phyloP scores from a whole-genome alignment of 2,113 vertebrate species.

The Psilopogon haemacephalus region DNA sequence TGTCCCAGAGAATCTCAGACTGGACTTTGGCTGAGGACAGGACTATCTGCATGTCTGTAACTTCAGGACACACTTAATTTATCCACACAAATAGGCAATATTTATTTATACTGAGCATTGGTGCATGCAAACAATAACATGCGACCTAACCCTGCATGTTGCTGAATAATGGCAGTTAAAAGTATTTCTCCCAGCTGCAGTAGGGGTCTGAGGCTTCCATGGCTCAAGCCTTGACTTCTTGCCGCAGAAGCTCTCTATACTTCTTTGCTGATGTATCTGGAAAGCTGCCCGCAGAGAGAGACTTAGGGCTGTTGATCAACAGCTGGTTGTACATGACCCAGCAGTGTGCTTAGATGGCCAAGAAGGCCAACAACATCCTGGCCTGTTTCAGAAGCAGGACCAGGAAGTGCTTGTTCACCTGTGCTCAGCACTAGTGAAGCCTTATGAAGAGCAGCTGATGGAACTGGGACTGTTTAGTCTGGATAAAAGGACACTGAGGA shows the following conservation, averaged over 20 bases:
- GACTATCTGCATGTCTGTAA: rapidly evolving
- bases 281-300: too few species aligned
- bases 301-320: too few species aligned
- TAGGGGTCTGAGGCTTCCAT: not conserved
- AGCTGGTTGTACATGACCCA: too few species aligned
- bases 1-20: not conserved
- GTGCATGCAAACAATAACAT: not conserved
- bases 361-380: too few species aligned
- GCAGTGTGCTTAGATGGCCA: too few species aligned
- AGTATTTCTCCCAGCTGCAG: not conserved
- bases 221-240: not conserved
- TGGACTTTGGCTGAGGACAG: not conserved
- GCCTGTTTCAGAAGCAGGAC: too few species aligned
- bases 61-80: not conserved
- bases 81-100: not conserved
- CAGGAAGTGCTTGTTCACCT: too few species aligned
- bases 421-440: too few species aligned
- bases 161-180: not conserved
- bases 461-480: too few species aligned
- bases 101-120: not conserved
- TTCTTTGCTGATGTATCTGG: too few species aligned
- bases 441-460: too few species aligned
- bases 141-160: not conserved
- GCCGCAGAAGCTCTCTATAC: not conserved
- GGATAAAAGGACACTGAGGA: too few species aligned